These are phyloP conservation scores for Plagiodera versicolora DNA, from an alignment of 2,888 invertebrate genomes.

Conservation along the genomic window DNA sequence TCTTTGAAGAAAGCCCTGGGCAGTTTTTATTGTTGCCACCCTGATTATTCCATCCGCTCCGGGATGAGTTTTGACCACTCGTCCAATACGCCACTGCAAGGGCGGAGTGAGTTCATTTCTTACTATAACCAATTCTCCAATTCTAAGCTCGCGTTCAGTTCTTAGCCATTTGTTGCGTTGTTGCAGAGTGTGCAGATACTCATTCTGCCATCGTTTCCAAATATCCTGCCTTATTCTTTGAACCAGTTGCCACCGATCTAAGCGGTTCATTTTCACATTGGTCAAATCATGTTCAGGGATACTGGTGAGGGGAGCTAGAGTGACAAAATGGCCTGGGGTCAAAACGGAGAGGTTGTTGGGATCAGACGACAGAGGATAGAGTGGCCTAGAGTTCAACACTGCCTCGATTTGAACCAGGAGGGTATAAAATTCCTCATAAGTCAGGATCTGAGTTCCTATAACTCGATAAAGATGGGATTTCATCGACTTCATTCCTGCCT, in stretches of 20 bases:
- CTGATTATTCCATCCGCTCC: constrained; percentile 8
- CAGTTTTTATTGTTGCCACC: background rate
- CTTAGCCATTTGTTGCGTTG: constrained; percentile 15
- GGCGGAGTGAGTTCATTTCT: constrained; percentile 15
- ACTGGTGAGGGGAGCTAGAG: constrained; percentile 31
- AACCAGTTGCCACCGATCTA: constrained; percentile 33
- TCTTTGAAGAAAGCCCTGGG: background rate
- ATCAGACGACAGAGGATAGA: constrained; percentile 34
- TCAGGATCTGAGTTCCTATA: constrained; percentile 9
- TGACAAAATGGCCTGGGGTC: constrained; percentile 40
- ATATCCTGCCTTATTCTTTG: constrained; percentile 34
- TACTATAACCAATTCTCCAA: constrained; percentile 8
- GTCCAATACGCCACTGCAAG: constrained; percentile 13
- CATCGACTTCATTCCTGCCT: constrained; percentile 1
- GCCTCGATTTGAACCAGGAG: constrained; percentile 30
- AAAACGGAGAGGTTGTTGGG: constrained; percentile 34
- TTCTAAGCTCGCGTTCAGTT: background rate
- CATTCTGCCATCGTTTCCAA: constrained; percentile 31
- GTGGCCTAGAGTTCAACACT: constrained; percentile 40
- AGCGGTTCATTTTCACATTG: constrained; percentile 18
- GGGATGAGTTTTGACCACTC: constrained; percentile 7
- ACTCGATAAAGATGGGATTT: constrained; percentile 17
- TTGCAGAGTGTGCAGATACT: constrained; percentile 37
- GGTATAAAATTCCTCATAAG: constrained; percentile 17
- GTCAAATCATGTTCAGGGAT: constrained; percentile 24